Evolutionary conservation across 2,888 invertebrate genomes (phyloP).

Genomic region (Sphaerophoria rueppellii): DNA sequence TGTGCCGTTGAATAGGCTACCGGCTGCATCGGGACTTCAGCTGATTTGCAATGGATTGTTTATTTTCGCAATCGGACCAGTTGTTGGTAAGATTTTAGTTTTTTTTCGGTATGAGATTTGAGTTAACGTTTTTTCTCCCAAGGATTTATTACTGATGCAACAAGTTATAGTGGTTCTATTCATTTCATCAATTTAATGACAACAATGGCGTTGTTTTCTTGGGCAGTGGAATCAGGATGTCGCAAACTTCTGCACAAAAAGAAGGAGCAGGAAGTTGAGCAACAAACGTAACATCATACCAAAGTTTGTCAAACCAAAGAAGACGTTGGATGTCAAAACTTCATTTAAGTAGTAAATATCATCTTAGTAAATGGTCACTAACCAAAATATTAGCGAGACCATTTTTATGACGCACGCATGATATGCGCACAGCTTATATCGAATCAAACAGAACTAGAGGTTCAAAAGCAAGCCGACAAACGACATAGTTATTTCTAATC

Average conservation of each 20-base stretch:
- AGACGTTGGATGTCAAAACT: not conserved
- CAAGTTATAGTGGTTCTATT: conserved; percentile 78
- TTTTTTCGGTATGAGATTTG: not conserved
- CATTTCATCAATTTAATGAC: conserved; percentile 78
- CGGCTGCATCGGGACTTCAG: conserved; percentile 88
- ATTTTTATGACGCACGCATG: too few relatives aligned
- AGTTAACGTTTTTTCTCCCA: not conserved
- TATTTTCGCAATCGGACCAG: conserved; percentile 85
- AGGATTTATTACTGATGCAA: conserved; percentile 78
- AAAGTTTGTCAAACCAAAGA: not conserved
- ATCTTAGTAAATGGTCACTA: not conserved
- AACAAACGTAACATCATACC: not conserved
- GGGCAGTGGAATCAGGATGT: conserved; percentile 77
- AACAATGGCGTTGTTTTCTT: conserved; percentile 76
- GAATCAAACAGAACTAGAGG: too few relatives aligned
- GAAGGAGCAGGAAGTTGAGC: conserved; percentile 51
- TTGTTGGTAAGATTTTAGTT: conserved; percentile 84
- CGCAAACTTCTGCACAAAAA: conserved; percentile 65
- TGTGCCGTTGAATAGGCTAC: conserved; percentile 87
- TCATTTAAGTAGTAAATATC: not conserved
- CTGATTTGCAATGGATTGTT: conserved; percentile 86
- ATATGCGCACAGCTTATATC: too few relatives aligned
- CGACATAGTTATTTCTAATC: too few relatives aligned
- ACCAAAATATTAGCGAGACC: too few relatives aligned
- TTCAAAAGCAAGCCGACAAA: too few relatives aligned